Evolutionary conservation across 2,888 invertebrate species (phyloP).

Genomic region (Pollenia griseotomentosa): DNA sequence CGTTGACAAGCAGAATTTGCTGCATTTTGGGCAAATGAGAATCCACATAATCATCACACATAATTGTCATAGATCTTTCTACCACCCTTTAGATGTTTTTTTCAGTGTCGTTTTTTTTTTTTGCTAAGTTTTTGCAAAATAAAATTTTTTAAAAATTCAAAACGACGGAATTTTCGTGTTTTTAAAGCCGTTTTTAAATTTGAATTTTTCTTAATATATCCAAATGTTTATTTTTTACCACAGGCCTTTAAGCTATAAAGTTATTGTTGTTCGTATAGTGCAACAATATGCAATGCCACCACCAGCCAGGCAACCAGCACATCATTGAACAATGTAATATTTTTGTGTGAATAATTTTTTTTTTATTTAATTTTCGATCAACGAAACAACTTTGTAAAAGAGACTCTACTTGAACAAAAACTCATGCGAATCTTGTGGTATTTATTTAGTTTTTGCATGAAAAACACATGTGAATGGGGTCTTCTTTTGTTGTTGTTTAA

Average conservation of each 20-base stretch:
- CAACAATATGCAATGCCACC: constrained; percentile 3
- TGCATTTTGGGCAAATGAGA: no score
- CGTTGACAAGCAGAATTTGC: no score
- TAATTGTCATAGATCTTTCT: no score
- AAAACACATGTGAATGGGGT: constrained; percentile 71
- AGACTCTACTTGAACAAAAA: constrained; percentile 21
- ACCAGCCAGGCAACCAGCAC: not conserved
- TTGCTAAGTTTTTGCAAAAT: not conserved
- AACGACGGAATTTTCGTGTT: constrained; percentile 12
- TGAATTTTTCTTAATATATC: not conserved
- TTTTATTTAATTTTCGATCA: constrained; percentile 15
- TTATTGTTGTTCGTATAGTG: constrained; percentile 1
- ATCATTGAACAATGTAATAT: constrained; percentile 50
- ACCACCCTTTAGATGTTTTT: not conserved
- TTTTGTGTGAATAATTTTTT: constrained; percentile 43
- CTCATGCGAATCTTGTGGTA: constrained; percentile 57
- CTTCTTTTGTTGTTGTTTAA: constrained; percentile 41
- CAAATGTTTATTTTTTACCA: constrained; percentile 41
- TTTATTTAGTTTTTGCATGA: constrained; percentile 26
- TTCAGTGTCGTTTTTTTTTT: not conserved
- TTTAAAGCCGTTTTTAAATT: not conserved
- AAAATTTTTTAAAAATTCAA: constrained; percentile 7
- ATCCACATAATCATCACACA: no score
- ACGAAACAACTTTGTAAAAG: not conserved
- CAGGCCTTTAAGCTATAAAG: constrained; percentile 49